Evolutionary conservation across 2,797 vertebrate species (phyloP).

Genomic region (Liasis olivaceus): DNA sequence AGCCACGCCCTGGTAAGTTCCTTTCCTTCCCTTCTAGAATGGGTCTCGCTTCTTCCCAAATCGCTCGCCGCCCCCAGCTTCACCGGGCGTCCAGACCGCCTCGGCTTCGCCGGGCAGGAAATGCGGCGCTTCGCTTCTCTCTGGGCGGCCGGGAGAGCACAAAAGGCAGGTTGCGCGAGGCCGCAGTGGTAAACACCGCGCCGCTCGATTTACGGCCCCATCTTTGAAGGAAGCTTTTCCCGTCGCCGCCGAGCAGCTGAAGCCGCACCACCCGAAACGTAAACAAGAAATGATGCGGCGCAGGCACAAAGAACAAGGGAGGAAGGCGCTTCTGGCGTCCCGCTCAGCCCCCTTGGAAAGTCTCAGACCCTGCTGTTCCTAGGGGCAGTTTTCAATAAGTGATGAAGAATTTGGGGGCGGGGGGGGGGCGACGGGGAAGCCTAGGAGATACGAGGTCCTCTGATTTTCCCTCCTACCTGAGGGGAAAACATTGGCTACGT

Average conservation of each 20-base stretch:
- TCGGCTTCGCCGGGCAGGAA: conserved; percentile 5
- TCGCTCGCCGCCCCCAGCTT: background rate
- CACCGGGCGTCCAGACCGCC: background rate
- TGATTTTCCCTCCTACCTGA: background rate
- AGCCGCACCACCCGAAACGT: conserved; percentile 26
- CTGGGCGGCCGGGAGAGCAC: conserved; percentile 28
- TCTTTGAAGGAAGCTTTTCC: conserved; percentile 32
- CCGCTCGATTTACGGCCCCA: background rate
- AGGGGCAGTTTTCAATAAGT: background rate
- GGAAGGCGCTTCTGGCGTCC: conserved; percentile 22
- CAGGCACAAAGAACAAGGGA: conserved; percentile 15
- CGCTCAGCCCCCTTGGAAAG: background rate
- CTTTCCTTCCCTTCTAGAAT: background rate
- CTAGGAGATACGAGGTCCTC: background rate
- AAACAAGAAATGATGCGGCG: conserved; percentile 49
- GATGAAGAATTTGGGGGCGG: background rate
- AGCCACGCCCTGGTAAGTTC: conserved; percentile 21
- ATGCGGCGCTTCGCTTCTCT: conserved; percentile 22
- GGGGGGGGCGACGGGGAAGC: background rate
- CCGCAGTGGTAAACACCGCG: conserved; percentile 47
- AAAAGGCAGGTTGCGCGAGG: conserved; percentile 40
- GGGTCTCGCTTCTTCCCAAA: background rate
- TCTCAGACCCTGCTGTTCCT: background rate
- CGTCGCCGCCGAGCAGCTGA: conserved; percentile 20
- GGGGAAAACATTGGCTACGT: background rate